phyloP scores from a whole-genome alignment of 1,140 invertebrate species.

The Dreissena rostriformis region DNA sequence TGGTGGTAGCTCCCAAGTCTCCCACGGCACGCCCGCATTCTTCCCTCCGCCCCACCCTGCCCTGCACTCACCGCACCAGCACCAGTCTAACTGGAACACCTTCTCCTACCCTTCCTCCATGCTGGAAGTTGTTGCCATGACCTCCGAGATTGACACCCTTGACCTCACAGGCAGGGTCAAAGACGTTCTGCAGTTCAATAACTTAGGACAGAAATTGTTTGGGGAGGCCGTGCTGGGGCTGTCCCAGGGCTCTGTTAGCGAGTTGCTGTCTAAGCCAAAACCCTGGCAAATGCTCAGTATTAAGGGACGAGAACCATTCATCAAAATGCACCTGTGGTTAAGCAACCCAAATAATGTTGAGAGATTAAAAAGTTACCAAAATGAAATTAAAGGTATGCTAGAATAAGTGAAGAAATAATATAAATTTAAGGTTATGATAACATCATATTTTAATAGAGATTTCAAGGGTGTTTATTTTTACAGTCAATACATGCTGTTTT shows the following conservation, averaged over 20 bases:
- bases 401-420: too few species aligned
- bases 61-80: slow-evolving; percentile 57
- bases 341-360: slow-evolving; percentile 97
- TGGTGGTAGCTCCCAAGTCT: neutral
- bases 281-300: slow-evolving; percentile 99
- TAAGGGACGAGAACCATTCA: slow-evolving; percentile 98
- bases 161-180: slow-evolving; percentile 98
- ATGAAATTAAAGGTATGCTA: slow-evolving; percentile 80
- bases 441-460: too few species aligned
- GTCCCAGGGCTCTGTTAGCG: slow-evolving; percentile 98
- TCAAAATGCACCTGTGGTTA: slow-evolving; percentile 98
- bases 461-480: too few species aligned
- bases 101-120: slow-evolving; percentile 77
- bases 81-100: slow-evolving; percentile 68
- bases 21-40: slow-evolving; percentile 34
- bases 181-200: slow-evolving; percentile 97
- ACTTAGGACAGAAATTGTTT: slow-evolving; percentile 99
- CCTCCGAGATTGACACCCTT: slow-evolving; percentile 97
- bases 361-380: slow-evolving; percentile 83
- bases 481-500: neutral
- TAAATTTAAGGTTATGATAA: too few species aligned
- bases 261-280: slow-evolving; percentile 98
- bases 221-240: slow-evolving; percentile 97
- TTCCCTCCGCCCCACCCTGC: slow-evolving; percentile 60
- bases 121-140: slow-evolving; percentile 95